Conservation (phyloP, 2,797 vertebrate species). For the Enteromius mattozi region DNA sequence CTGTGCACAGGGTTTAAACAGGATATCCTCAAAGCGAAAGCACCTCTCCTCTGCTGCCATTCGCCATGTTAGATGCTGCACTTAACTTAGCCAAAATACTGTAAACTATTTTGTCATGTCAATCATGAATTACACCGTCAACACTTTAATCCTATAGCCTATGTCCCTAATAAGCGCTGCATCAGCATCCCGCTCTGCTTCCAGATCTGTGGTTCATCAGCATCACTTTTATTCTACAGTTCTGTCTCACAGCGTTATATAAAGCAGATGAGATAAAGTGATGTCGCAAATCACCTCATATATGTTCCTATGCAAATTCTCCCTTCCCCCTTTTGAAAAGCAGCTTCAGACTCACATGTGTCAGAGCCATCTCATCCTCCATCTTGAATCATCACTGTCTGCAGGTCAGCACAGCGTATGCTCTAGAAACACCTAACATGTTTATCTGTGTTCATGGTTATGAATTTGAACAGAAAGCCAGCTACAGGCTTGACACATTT, state of each 20-base stretch:
- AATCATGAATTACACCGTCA: not conserved
- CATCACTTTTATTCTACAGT: not conserved
- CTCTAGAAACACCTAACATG: not conserved
- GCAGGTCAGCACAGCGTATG: not conserved
- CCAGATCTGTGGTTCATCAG: not conserved
- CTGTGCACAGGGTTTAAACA: conserved; percentile 47
- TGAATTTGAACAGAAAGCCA: not conserved
- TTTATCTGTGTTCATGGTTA: not conserved
- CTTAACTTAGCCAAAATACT: not conserved
- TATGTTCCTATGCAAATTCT: conserved; percentile 1
- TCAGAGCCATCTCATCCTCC: conserved; percentile 36
- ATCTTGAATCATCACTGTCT: conserved; percentile 41
- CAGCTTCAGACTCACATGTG: conserved; percentile 20
- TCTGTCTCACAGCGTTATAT: conserved; percentile 3
- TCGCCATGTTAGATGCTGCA: conserved; percentile 5
- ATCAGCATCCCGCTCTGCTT: not conserved
- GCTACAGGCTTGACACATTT: not conserved
- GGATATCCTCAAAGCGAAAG: conserved; percentile 54
- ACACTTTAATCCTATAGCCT: not conserved
- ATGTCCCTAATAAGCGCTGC: not conserved
- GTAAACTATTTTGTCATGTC: not conserved
- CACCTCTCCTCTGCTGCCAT: conserved; percentile 8
- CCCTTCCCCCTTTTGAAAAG: conserved; percentile 9
- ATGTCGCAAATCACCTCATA: conserved; percentile 3
- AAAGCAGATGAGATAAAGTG: conserved; percentile 2